A percentile compares a stretch with the other conserved stretches of the same genome.
phyloP scores from a whole-genome alignment of 2,797 vertebrate genomes.

The Acanthiza pusilla region DNA sequence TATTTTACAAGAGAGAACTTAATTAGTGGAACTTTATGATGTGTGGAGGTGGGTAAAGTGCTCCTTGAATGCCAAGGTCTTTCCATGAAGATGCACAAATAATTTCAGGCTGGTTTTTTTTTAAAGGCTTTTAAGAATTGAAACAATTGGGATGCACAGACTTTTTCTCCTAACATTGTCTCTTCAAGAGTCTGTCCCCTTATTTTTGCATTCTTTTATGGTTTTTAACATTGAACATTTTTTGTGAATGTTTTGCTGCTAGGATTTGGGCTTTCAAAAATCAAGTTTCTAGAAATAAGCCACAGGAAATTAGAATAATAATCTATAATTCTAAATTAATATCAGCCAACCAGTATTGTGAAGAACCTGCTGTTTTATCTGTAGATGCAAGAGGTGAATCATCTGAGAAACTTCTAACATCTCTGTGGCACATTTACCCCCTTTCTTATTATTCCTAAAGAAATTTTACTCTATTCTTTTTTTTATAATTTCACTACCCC shows the following conservation, averaged over 20 bases:
- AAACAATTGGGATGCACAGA: neutral
- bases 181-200: neutral
- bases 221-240: neutral
- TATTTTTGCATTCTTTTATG: conserved; percentile 26
- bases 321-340: neutral
- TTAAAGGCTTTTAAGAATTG: conserved; percentile 36
- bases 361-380: neutral
- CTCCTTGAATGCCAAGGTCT: conserved; percentile 66
- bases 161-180: conserved; percentile 4
- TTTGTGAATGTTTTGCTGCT: neutral
- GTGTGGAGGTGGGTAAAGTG: conserved; percentile 47
- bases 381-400: neutral
- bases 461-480: neutral
- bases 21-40: conserved; percentile 75
- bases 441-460: neutral
- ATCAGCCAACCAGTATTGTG: neutral
- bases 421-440: neutral
- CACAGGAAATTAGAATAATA: neutral
- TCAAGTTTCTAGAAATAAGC: neutral
- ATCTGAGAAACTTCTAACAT: neutral
- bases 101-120: conserved; percentile 67
- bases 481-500: neutral
- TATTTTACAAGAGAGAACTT: conserved; percentile 64
- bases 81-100: conserved; percentile 68
- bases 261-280: conserved; percentile 21